Percentiles rank a stretch among this genome's conserved stretches.
phyloP scores from a whole-genome alignment of 2,797 vertebrate species.

The Anabacerthia variegaticeps region DNA sequence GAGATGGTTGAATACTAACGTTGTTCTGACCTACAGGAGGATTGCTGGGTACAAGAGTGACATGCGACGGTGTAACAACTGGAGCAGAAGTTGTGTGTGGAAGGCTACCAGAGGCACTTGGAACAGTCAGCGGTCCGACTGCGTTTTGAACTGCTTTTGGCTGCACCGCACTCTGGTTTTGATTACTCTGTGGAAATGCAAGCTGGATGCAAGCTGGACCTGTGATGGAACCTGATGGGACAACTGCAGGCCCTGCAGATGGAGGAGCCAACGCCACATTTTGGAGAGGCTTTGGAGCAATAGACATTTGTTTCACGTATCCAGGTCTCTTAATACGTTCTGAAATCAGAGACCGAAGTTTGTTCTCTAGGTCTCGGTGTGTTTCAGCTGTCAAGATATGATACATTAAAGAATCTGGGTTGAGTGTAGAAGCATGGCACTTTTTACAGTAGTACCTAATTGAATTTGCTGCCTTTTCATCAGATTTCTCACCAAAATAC shows the following conservation, averaged over 20 bases:
- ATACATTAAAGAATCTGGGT: constrained; percentile 89
- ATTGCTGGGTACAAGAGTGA: constrained; percentile 78
- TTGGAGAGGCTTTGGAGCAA: constrained; percentile 79
- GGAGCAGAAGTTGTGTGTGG: constrained; percentile 66
- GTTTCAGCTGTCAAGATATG: constrained; percentile 90
- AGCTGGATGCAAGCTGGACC: constrained; percentile 62
- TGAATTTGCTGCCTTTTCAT: constrained; percentile 32
- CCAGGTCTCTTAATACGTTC: constrained; percentile 79
- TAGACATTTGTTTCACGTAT: constrained; percentile 70
- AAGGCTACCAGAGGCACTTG: constrained; percentile 63
- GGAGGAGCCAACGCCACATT: background rate
- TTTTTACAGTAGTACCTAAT: constrained; percentile 88
- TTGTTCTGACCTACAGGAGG: constrained; percentile 73
- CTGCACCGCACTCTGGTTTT: constrained; percentile 40
- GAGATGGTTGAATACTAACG: constrained; percentile 59
- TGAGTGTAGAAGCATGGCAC: constrained; percentile 85
- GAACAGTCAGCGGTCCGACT: constrained; percentile 21
- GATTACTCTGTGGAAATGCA: constrained; percentile 65
- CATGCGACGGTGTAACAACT: background rate
- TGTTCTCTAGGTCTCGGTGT: constrained; percentile 87
- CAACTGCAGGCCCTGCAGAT: background rate
- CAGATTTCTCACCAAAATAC: constrained; percentile 83
- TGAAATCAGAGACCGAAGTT: constrained; percentile 86
- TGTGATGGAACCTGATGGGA: background rate
- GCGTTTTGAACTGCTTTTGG: constrained; percentile 21